Evolutionary conservation across 2,113 vertebrate genomes (phyloP).

Genomic region (Cinclus mexicanus): DNA sequence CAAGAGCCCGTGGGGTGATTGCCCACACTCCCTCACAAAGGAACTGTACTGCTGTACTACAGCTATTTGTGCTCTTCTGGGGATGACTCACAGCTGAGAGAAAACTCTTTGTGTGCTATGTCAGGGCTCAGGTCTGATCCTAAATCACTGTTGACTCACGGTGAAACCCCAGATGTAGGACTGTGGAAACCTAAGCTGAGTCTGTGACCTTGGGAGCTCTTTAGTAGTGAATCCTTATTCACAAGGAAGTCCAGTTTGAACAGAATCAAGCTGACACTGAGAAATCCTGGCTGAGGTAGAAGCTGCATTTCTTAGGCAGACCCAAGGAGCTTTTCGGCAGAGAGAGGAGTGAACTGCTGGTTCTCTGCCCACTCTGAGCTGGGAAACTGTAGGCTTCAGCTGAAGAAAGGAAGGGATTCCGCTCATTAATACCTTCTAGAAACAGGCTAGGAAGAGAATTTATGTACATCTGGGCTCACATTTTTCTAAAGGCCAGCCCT

Average conservation of each 20-base stretch:
- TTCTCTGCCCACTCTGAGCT: not conserved
- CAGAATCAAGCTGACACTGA: not conserved
- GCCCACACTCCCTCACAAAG: not conserved
- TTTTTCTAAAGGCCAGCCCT: not conserved
- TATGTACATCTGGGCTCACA: not conserved
- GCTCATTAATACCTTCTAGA: not conserved
- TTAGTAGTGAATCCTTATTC: not conserved
- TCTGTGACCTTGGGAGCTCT: not conserved
- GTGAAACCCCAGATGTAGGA: not conserved
- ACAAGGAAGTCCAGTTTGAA: not conserved
- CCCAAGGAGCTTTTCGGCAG: not conserved
- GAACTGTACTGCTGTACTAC: not conserved
- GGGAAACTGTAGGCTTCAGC: not conserved
- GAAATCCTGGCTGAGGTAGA: not conserved
- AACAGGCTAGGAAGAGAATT: not conserved
- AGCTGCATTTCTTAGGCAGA: not conserved
- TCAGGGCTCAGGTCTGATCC: not conserved
- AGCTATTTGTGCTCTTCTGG: not conserved
- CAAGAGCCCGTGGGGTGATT: not conserved
- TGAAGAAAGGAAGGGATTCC: not conserved
- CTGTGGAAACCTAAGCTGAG: not conserved
- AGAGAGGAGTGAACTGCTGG: not conserved
- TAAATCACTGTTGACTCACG: not conserved
- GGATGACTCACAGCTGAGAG: not conserved
- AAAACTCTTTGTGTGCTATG: not conserved